Evolutionary conservation across 2,797 vertebrate species (phyloP).

Genomic region (Momotus momota): DNA sequence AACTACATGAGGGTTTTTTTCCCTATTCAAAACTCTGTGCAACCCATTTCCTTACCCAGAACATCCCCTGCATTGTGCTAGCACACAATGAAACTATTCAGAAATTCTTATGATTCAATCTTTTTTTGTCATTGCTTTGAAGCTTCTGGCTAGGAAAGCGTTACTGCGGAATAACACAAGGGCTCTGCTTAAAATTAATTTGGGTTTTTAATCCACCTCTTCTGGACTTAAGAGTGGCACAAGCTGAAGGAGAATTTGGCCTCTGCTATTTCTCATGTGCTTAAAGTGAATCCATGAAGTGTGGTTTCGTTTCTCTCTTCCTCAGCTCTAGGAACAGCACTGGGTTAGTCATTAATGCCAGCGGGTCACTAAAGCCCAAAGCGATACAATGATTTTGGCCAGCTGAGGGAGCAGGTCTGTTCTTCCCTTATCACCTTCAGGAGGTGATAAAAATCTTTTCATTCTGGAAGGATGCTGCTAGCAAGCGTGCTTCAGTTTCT

Average conservation of each 20-base stretch:
- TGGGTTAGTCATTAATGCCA: background rate
- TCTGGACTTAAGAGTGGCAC: background rate
- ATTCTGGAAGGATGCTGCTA: background rate
- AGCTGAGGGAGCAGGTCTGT: background rate
- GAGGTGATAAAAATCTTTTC: background rate
- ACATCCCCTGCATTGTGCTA: background rate
- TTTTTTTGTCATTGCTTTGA: background rate
- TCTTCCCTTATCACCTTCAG: background rate
- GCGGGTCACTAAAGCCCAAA: background rate
- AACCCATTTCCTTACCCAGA: slow-evolving; percentile 24
- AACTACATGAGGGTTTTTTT: background rate
- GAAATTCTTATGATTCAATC: slow-evolving; percentile 16
- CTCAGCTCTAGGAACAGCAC: background rate
- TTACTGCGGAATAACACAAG: background rate
- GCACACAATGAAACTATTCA: slow-evolving; percentile 39
- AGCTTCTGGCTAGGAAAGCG: slow-evolving; percentile 11
- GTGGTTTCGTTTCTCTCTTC: background rate
- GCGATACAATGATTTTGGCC: background rate
- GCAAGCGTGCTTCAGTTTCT: background rate
- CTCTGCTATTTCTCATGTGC: background rate
- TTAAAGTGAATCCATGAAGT: background rate
- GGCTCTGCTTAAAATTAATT: background rate
- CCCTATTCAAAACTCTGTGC: background rate
- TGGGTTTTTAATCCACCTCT: background rate
- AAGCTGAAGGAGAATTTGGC: background rate